Conservation (phyloP, 2,888 invertebrate species). For the Hirtodrosophila duncani region DNA sequence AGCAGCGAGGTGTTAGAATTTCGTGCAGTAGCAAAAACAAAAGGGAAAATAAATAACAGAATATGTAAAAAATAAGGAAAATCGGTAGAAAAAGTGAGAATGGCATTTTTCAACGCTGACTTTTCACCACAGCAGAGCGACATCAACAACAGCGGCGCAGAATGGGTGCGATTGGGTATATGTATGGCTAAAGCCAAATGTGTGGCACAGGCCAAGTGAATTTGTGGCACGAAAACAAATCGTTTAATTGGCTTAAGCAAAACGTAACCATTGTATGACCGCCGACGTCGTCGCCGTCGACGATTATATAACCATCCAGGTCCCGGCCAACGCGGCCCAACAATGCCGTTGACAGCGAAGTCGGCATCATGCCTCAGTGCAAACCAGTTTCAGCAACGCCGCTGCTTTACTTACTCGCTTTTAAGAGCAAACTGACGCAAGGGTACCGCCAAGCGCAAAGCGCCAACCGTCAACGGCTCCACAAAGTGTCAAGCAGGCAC, state of each 20-base stretch:
- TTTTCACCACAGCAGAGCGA: conserved; percentile 9
- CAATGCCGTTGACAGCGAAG: conserved; percentile 52
- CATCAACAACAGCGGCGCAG: conserved; percentile 7
- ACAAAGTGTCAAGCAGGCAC: conserved; percentile 12
- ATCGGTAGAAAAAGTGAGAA: conserved; percentile 18
- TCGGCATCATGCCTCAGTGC: conserved; percentile 9
- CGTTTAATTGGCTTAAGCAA: conserved; percentile 70
- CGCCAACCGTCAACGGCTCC: conserved; percentile 11
- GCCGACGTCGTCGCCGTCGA: conserved; percentile 15
- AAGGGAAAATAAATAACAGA: not conserved
- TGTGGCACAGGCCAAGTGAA: conserved; percentile 49
- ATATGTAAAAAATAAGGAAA: conserved; percentile 22
- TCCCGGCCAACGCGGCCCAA: conserved; percentile 36
- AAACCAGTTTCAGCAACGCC: conserved; percentile 50
- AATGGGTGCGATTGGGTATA: too few species aligned
- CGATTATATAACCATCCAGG: conserved; percentile 57
- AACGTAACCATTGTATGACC: conserved; percentile 63
- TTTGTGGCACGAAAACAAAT: conserved; percentile 69
- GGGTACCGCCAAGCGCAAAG: conserved; percentile 49
- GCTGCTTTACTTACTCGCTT: conserved; percentile 54
- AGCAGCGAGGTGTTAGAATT: conserved; percentile 68
- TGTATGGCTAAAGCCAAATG: conserved; percentile 13
- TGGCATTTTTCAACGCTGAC: conserved; percentile 42
- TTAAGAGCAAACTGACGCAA: conserved; percentile 70
- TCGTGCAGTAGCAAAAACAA: conserved; percentile 29